Evolutionary conservation across 2,797 vertebrate species (phyloP).

Genomic region (Gallinago stenura): DNA sequence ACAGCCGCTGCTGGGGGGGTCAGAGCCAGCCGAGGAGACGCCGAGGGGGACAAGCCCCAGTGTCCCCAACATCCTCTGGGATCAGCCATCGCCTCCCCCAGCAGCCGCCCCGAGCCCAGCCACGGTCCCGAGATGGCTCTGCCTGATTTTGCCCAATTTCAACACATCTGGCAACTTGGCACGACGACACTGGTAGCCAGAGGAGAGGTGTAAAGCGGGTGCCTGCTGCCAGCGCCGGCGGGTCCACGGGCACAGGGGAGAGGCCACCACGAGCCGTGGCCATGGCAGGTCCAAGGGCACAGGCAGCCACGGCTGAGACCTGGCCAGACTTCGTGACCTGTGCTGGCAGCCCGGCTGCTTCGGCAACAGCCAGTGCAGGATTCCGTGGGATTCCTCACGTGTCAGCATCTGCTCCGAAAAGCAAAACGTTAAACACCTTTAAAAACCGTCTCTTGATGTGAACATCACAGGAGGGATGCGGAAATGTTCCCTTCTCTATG

Average conservation of each 20-base stretch:
- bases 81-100: neutral
- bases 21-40: accelerated
- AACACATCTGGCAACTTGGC: accelerated
- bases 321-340: accelerated
- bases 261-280: accelerated
- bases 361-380: accelerated
- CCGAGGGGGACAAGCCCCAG: accelerated
- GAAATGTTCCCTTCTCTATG: constrained; percentile 4
- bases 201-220: accelerated
- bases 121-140: accelerated
- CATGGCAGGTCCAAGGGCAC: accelerated
- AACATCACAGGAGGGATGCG: neutral
- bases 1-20: neutral
- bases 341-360: neutral
- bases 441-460: neutral
- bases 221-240: accelerated
- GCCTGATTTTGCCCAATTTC: accelerated
- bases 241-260: accelerated
- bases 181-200: accelerated
- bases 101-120: neutral
- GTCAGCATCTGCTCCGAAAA: accelerated
- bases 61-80: accelerated
- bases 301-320: accelerated
- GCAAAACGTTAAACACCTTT: neutral
- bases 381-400: accelerated